Conservation (phyloP, 2,113 vertebrate genomes). For the Pyxicephalus adspersus region DNA sequence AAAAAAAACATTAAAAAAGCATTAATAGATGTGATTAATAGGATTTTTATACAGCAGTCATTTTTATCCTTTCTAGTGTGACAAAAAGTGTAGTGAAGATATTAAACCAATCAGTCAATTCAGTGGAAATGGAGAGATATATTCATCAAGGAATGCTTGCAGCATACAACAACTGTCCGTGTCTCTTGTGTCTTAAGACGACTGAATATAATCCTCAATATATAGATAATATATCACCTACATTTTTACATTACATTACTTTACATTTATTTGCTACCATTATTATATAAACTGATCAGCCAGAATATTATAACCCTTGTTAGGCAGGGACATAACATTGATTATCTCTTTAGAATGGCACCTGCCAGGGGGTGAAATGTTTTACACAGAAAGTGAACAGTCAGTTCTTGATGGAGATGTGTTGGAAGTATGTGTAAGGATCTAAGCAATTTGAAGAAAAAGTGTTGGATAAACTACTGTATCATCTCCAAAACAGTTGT, state of each 20-base stretch:
- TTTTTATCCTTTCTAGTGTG: conserved; percentile 28
- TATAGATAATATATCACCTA: neutral
- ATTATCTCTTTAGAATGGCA: too few species aligned
- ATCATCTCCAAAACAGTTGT: too few species aligned
- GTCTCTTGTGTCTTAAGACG: neutral
- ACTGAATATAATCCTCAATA: neutral
- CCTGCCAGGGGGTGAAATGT: too few species aligned
- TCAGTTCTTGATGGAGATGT: too few species aligned
- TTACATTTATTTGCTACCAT: too few species aligned
- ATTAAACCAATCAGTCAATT: conserved; percentile 56
- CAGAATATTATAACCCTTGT: neutral
- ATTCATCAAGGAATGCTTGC: conserved; percentile 40
- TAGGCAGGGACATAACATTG: too few species aligned
- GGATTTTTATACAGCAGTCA: conserved; percentile 29
- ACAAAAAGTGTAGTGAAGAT: conserved; percentile 47
- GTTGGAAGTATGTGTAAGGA: too few species aligned
- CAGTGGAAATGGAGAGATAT: conserved; percentile 13
- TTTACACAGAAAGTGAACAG: too few species aligned
- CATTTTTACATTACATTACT: too few species aligned
- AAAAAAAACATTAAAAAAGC: conserved; percentile 21
- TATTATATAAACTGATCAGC: neutral
- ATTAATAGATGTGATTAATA: conserved; percentile 43
- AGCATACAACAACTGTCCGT: neutral
- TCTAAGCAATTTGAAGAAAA: too few species aligned
- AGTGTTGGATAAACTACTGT: too few species aligned